These are phyloP conservation scores for Rhyacophila evoluta DNA, from an alignment of 2,888 invertebrate genomes.

Conservation along the genomic window DNA sequence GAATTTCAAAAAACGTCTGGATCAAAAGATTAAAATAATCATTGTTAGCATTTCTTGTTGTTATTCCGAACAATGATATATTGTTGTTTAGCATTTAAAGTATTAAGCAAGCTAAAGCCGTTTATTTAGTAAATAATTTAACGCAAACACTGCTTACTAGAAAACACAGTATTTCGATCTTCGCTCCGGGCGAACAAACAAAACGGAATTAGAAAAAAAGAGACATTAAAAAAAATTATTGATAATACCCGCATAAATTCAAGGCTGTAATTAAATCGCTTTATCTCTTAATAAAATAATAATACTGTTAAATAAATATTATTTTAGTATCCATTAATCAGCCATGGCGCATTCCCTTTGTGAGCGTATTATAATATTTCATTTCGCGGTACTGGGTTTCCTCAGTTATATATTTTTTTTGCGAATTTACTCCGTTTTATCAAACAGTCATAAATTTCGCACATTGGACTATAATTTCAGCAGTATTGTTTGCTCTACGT, in stretches of 20 bases:
- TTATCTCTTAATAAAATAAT: constrained; percentile 5
- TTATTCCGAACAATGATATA: too few species aligned
- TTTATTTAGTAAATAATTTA: too few species aligned
- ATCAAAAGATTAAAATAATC: too few species aligned
- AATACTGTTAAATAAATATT: background rate
- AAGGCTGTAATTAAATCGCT: background rate
- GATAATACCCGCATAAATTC: background rate
- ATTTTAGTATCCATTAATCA: constrained; percentile 22
- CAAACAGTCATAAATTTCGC: constrained; percentile 24
- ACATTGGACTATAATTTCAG: constrained; percentile 22
- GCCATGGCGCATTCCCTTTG: constrained; percentile 1
- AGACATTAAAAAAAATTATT: background rate
- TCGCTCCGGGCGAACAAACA: too few species aligned
- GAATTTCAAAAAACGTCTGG: too few species aligned
- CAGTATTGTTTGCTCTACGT: background rate
- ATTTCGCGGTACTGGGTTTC: background rate
- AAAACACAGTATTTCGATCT: too few species aligned
- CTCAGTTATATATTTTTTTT: background rate
- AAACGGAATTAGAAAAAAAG: too few species aligned
- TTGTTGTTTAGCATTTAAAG: too few species aligned
- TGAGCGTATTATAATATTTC: background rate
- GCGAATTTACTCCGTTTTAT: constrained; percentile 18
- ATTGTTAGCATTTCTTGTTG: too few species aligned
- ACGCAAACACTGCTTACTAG: too few species aligned
- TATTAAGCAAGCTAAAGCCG: too few species aligned